These are phyloP conservation scores for Calameuta pallipes DNA, from an alignment of 2,888 invertebrate genomes.

Conservation along the genomic window DNA sequence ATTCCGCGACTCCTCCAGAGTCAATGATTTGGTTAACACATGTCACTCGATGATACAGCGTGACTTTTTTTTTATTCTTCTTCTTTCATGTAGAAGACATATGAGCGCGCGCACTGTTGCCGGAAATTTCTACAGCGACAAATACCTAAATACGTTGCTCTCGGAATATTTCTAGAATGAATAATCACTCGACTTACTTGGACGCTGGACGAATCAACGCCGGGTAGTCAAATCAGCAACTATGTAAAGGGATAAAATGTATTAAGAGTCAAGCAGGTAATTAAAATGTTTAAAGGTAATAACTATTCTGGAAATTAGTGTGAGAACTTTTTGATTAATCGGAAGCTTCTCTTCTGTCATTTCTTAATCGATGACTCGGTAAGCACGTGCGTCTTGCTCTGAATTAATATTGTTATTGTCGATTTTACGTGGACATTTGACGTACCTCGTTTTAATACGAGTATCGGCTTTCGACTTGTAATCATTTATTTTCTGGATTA, in stretches of 20 bases:
- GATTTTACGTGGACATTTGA: not conserved
- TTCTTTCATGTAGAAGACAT: not conserved
- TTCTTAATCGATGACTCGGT: not conserved
- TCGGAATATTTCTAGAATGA: conserved; percentile 21
- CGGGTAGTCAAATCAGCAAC: not conserved
- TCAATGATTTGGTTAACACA: conserved; percentile 50
- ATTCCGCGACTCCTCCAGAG: conserved; percentile 41
- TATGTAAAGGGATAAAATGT: not conserved
- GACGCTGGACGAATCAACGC: not conserved
- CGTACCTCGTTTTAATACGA: not conserved
- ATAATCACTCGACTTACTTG: not conserved
- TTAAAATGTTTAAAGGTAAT: not conserved
- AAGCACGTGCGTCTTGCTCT: not conserved
- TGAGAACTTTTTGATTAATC: not conserved
- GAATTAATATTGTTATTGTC: not conserved
- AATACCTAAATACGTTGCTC: not conserved
- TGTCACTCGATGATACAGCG: conserved; percentile 22
- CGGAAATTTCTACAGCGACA: not conserved
- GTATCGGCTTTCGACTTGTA: not conserved
- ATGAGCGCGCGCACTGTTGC: not conserved
- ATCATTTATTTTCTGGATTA: not conserved
- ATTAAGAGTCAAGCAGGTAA: not conserved
- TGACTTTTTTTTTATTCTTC: not conserved
- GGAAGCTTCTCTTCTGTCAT: not conserved
- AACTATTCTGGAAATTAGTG: not conserved